Evolutionary conservation across 2,113 vertebrate genomes (phyloP).

Genomic region (Taxidea taxus): DNA sequence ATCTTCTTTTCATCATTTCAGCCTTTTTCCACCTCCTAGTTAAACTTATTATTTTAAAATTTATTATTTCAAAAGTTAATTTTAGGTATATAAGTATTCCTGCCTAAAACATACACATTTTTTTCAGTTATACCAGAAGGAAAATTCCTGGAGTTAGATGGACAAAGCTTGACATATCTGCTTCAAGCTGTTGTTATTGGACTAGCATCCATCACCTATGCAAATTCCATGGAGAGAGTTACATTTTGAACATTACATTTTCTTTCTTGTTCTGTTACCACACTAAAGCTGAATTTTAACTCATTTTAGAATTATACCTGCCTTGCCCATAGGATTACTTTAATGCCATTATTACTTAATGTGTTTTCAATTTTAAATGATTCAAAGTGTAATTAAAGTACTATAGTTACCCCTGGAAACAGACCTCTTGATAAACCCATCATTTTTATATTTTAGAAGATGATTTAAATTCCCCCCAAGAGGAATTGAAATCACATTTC

Average conservation of each 20-base stretch:
- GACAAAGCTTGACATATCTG: neutral
- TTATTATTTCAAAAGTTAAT: neutral
- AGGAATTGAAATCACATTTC: constrained; percentile 14
- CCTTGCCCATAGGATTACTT: neutral
- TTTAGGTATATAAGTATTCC: neutral
- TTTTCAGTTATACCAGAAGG: neutral
- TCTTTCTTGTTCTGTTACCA: neutral
- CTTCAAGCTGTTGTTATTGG: neutral
- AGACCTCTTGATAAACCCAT: neutral
- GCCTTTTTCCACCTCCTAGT: neutral
- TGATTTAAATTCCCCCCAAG: neutral
- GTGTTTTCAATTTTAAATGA: neutral
- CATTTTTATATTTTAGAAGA: constrained; percentile 22
- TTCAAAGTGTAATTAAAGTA: neutral
- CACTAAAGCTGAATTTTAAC: neutral
- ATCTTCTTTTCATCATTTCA: neutral
- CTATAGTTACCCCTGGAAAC: neutral
- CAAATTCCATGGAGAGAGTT: neutral
- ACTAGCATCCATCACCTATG: neutral
- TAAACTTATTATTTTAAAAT: neutral
- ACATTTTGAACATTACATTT: neutral
- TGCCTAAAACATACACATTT: neutral
- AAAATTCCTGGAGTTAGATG: neutral
- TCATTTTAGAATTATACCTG: neutral
- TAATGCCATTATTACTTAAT: neutral